Evolutionary conservation across 2,113 vertebrate genomes (phyloP), one percentile per base, ranked within the genome.

Genomic region (Globicephala melas): DNA sequence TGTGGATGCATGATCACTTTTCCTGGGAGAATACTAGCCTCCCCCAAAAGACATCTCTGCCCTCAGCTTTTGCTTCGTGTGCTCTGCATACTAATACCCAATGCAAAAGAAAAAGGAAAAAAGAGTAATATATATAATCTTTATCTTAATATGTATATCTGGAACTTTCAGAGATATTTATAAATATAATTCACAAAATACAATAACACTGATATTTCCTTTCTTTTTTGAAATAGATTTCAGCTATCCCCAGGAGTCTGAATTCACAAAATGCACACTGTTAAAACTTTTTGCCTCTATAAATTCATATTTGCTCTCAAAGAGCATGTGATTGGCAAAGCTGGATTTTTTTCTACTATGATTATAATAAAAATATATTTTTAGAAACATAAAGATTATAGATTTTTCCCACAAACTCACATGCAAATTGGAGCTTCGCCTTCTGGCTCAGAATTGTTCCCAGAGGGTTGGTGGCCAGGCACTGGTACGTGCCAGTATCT

Each of bases 351-450:
- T 53, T 11, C 14, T 31, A 36, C 20, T 26, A 60, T 12, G 11
- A 26, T 23, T 53, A 33, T 23, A 2, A 5, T 21, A 86, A 94
- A 23, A 84, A 91, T 21, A 55, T 15, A 60, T 65, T 94, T 84
- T 90, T 31, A 65, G 55, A 63, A 41, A 71, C 74, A 50, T 26
- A 36, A 6, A 23, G 18, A 80, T 8, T 38, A n/a, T 3, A 53
- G 26, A 38, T 50, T 8, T 44, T n/a, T 62, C 94, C 70, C 80
- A 90, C 70, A 97, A 93, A 99, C 99, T 99, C 98, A 99, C 99
- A 99, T 98, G 99, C 99, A 98, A 99, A 99, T 90, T 99, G 99
- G 87, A 99, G 99, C 95, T 98, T 99, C 31, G 99, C 99, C 89
- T 99, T 99, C 92, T 98, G 99, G 98, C 99, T 99, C 95, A 99